These are phyloP conservation scores for Sphaerophoria taeniata DNA, from an alignment of 2,888 invertebrate species.

Conservation along the genomic window DNA sequence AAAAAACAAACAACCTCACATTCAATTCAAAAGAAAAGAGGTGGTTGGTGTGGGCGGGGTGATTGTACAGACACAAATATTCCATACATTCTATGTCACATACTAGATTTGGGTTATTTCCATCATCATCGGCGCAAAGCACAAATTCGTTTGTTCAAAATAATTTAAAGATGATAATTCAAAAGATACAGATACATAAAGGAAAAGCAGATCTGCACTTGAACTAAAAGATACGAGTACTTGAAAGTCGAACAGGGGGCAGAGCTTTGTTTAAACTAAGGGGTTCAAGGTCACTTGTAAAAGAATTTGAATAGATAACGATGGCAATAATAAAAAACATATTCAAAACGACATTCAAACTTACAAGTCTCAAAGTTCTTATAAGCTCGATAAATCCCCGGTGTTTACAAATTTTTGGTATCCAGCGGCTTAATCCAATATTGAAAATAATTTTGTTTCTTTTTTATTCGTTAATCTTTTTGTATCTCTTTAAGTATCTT, in stretches of 20 bases:
- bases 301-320: constrained; percentile 20
- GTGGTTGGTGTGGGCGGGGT: neutral
- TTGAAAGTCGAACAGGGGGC: neutral
- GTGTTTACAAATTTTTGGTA: constrained; percentile 13
- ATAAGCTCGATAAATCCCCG: constrained; percentile 28
- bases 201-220: constrained; percentile 46
- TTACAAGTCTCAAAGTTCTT: constrained; percentile 39
- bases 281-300: constrained; percentile 56
- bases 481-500: constrained; percentile 21
- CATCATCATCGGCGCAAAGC: constrained; percentile 24
- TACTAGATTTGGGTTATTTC: constrained; percentile 56
- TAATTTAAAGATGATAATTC: constrained; percentile 12
- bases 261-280: constrained; percentile 11
- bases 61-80: constrained; percentile 25
- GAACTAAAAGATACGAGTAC: constrained; percentile 39
- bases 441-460: constrained; percentile 15
- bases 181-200: constrained; percentile 32
- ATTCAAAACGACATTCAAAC: constrained; percentile 12
- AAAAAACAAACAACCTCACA: neutral
- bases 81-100: constrained; percentile 62
- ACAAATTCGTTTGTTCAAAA: constrained; percentile 53
- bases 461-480: constrained; percentile 6
- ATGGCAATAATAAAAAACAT: constrained; percentile 33
- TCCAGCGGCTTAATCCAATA: constrained; percentile 67
- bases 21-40: neutral